A percentile compares a stretch with the other conserved stretches of the same genome.
Conservation (phyloP, 2,797 vertebrate species). For the Glyptemys insculpta region DNA sequence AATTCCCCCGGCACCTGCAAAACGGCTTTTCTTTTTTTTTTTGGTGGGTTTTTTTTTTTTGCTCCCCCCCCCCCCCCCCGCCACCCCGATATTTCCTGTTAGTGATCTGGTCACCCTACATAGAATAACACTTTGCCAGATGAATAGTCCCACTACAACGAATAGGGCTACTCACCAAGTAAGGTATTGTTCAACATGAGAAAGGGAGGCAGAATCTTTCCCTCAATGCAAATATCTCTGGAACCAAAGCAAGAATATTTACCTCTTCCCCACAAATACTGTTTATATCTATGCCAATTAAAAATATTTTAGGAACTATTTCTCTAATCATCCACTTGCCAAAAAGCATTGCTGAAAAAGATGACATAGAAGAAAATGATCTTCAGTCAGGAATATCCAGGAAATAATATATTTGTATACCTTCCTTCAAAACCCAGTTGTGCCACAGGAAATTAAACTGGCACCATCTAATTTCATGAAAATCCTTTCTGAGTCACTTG, state of each 20-base stretch:
- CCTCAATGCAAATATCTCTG: neutral
- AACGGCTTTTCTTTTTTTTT: no score
- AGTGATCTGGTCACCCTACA: no score
- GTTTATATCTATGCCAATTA: neutral
- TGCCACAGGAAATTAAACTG: conserved; percentile 62
- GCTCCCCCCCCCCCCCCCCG: no score
- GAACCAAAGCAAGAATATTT: conserved; percentile 9
- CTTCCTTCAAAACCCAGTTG: conserved; percentile 54
- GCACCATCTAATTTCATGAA: conserved; percentile 57
- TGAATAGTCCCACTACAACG: neutral
- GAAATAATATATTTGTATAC: conserved; percentile 56
- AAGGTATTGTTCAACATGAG: neutral
- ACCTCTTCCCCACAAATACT: neutral
- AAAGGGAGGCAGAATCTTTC: neutral
- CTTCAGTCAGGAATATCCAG: conserved; percentile 50
- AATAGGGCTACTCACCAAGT: neutral
- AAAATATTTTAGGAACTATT: conserved; percentile 5
- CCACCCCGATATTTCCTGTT: no score
- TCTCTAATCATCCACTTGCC: conserved; percentile 38
- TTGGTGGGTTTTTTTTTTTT: no score
- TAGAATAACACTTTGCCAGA: neutral
- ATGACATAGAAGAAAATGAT: neutral
- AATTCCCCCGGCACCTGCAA: no score
- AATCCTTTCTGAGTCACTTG: conserved; percentile 58
- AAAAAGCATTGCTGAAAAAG: neutral